These are phyloP conservation scores for Drosophila diplacantha DNA, from an alignment of 2,888 invertebrate species.

Conservation along the genomic window DNA sequence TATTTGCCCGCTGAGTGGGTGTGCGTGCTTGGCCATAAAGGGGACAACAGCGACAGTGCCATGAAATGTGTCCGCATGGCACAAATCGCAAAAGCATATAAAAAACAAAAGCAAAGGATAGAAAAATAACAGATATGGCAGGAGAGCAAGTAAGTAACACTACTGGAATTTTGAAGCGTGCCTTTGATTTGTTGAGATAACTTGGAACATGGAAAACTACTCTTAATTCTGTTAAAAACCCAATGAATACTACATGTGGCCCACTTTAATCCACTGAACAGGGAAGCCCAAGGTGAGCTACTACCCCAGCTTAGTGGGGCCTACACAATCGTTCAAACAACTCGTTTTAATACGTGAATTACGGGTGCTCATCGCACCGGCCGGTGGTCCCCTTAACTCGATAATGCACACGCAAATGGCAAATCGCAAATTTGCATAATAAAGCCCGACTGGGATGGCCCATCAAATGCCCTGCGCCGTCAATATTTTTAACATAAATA, in stretches of 20 bases:
- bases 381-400: conserved; percentile 15
- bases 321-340: background rate
- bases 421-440: conserved; percentile 28
- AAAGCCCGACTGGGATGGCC: conserved; percentile 20
- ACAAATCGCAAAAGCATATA: conserved; percentile 15
- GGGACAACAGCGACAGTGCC: conserved; percentile 25
- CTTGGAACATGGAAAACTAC: no score
- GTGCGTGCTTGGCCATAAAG: conserved; percentile 46
- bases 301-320: background rate
- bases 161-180: background rate
- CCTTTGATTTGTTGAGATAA: no score
- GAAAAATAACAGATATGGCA: background rate
- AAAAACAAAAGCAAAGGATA: conserved; percentile 1
- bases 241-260: no score
- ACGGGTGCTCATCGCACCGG: conserved; percentile 10
- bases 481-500: conserved; percentile 66
- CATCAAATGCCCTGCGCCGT: conserved; percentile 52
- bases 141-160: background rate
- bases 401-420: conserved; percentile 24
- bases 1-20: conserved; percentile 48
- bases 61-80: conserved; percentile 36
- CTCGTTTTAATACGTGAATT: conserved; percentile 11
- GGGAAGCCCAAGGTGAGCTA: background rate
- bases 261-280: no score
- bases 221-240: no score